Base-by-base conservation (phyloP, 2,797 vertebrate genomes). In the Leptodactylus fallax region DNA sequence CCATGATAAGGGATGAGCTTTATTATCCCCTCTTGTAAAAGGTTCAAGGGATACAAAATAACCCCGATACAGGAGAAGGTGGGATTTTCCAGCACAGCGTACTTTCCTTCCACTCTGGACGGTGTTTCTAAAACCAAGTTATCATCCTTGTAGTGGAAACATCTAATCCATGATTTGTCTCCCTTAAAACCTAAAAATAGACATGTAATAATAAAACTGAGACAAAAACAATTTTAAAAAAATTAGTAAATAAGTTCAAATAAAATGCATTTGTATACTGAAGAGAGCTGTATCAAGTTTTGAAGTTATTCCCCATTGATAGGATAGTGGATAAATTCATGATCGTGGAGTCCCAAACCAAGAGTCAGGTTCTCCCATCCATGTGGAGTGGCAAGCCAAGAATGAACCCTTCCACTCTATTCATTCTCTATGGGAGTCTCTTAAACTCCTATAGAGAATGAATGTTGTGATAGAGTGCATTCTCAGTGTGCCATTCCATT, bases 1-100 rank as follows among this genome's bases (percentile, higher is more conserved):
- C 74, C 74, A 23, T 77, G 47, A 53, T 13, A 51, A 51, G 47
- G 74, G 12, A 77, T 12, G 67, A 71, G 27, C 9, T 23, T 53
- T 14, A 53, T 53, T 36, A 71, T 36, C 36, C 17, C 27, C 7
- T 36, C 27, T 36, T 17, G 36, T 45, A 71, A 45, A 71, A 36
- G 67, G 74, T 0, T 77, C 10, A 76, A n/a, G 4, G 72, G 65
- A 36, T 69, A 76, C 13, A 77, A n/a, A 21, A 77, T n/a, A 6
- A 23, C 47, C 12, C 74, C 74, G 3, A 77, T 11, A 77, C 19
- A 13, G 49, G 74, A 77, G 49, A 77, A 77, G 21, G 47, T 53
- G 74, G 74, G 74, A 16, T 77, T 51, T 14, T 77, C 74, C n/a
- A 77, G n/a, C 47, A 77, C 74, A n/a, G 17, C 47, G 7, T 77